Evolutionary conservation across 2,113 vertebrate genomes (phyloP).

Genomic region (Raja brachyura): DNA sequence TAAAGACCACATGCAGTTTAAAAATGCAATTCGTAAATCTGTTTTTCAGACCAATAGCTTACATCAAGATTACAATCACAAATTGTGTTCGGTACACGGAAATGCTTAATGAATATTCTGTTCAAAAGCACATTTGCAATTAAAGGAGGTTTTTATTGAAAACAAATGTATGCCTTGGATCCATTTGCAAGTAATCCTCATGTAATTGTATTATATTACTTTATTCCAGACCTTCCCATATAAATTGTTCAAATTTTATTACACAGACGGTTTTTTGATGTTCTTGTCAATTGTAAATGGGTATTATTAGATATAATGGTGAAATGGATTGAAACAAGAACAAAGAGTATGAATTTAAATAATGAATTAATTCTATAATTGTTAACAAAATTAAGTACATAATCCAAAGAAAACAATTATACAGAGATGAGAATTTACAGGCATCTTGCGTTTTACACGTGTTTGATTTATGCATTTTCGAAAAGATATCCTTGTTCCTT

Average conservation of each 20-base stretch:
- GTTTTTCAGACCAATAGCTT: not conserved
- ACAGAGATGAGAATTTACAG: not conserved
- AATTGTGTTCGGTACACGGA: not conserved
- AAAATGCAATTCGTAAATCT: not conserved
- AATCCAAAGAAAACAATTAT: not conserved
- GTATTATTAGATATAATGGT: not conserved
- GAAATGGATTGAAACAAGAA: not conserved
- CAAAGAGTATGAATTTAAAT: not conserved
- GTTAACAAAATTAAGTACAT: not conserved
- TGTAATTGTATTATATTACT: not conserved
- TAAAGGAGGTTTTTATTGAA: not conserved
- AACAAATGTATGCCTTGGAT: not conserved
- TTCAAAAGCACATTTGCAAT: not conserved
- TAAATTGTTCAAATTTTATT: not conserved
- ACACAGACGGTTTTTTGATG: not conserved
- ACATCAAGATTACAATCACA: not conserved
- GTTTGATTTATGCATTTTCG: too few species aligned
- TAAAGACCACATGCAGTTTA: not conserved
- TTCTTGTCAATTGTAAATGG: not conserved
- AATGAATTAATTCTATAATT: not conserved
- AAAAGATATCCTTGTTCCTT: too few species aligned
- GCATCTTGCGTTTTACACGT: too few species aligned
- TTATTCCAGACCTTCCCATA: not conserved
- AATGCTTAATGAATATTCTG: not conserved
- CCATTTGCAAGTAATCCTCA: too few species aligned